Evolutionary conservation across 2,797 vertebrate species (phyloP).

Genomic region (Acanthiza pusilla): DNA sequence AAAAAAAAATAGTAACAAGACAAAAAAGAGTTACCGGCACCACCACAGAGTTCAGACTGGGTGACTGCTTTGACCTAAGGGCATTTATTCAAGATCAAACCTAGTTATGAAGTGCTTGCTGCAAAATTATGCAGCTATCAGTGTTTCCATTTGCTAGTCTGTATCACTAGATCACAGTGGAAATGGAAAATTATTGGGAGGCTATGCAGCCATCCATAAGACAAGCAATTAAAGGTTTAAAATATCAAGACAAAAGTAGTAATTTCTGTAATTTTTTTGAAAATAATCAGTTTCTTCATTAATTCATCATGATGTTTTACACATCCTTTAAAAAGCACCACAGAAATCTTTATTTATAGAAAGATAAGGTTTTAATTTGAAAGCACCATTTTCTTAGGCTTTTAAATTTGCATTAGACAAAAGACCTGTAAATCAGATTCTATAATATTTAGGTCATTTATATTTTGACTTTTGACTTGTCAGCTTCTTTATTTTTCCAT

Average conservation of each 20-base stretch:
- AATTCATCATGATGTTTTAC: not conserved
- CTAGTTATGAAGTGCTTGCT: not conserved
- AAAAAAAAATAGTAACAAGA: not conserved
- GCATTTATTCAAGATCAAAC: not conserved
- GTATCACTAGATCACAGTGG: not conserved
- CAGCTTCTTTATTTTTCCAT: not conserved
- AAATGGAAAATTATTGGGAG: not conserved
- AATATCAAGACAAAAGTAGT: not conserved
- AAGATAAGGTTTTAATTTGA: not conserved
- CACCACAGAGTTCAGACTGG: not conserved
- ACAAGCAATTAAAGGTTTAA: not conserved
- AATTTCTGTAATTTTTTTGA: not conserved
- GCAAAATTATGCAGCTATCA: not conserved
- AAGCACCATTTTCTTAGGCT: not conserved
- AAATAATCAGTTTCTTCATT: not conserved
- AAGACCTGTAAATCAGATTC: not conserved
- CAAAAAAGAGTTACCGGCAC: not conserved
- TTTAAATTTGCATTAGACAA: not conserved
- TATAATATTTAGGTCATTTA: not conserved
- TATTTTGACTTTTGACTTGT: not conserved
- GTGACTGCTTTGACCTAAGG: not conserved
- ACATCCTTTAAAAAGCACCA: fast-evolving
- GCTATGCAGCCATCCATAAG: not conserved
- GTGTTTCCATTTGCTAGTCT: not conserved
- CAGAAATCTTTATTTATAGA: not conserved